Evolutionary conservation across 1,140 invertebrate species (phyloP), one percentile per base, ranked within the genome.

Genomic region (Antheraea pernyi): DNA sequence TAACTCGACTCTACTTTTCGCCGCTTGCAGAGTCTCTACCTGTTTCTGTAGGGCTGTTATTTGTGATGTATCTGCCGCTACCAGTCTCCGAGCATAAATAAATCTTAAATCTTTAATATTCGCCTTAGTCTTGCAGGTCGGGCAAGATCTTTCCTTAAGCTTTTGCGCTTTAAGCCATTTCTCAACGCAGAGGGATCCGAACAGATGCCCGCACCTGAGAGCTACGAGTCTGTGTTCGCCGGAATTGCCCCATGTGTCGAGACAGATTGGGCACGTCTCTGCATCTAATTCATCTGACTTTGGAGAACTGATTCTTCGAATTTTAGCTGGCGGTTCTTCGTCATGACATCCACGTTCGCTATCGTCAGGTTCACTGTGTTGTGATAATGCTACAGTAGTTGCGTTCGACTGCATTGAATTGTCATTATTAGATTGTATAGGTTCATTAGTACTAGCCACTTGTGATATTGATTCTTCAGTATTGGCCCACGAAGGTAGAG

Each of bases 151-250:
- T 3, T 92, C 85, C 7, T 91, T 91, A 1, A 69, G 48, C 4
- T 61, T n/a, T 42, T 86, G 85, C 0, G 90, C 85, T 64, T 89
- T 89, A 0, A 99, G 83, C 98, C 98, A 99, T 61, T 95, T 94
- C 46, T 95, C 93, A 19, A 99, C 97, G 85, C 98, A 99, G 61
- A 94, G 94, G 8, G 95, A 89, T 0, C 98, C 98, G 92, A 98
- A 99, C 0, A 99, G 89, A 92, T 99, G 98, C 0, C 98, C 98
- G 93, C 98, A 99, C 78, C 95, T 95, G 11, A 99, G 91, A 11
- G 96, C 95, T 8, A 95, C 95, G 2, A 98, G 88, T 62, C 97
- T 93, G 91, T 99, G 98, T 0, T 95, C 94, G 0, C 97, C 97
- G n/a, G 95, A 95, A 81, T 96, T 98, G 2, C 95, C 97, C 96